These are phyloP conservation scores for Corella eumyota DNA, from an alignment of 23 tunicate species.

Conservation along the genomic window DNA sequence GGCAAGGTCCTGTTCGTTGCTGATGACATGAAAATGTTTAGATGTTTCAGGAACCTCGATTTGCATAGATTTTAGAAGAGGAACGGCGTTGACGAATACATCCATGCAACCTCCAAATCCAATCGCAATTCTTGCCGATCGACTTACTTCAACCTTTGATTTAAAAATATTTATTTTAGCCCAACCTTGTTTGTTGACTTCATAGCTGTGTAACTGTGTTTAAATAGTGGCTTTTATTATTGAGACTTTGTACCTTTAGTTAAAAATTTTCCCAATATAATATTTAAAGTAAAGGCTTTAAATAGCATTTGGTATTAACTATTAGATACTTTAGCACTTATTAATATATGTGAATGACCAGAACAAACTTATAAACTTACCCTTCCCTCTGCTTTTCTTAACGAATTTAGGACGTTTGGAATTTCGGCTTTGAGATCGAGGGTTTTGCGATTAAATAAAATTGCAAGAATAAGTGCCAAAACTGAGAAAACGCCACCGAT, in stretches of 20 bases:
- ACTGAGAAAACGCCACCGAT: slow-evolving; percentile 20
- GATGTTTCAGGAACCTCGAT: slow-evolving; percentile 24
- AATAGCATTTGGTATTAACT: too few species aligned
- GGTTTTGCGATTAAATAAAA: slow-evolving; percentile 3
- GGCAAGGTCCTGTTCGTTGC: slow-evolving; percentile 27
- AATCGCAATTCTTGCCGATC: slow-evolving; percentile 30
- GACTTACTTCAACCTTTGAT: slow-evolving; percentile 48
- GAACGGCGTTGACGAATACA: slow-evolving; percentile 72
- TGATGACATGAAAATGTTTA: slow-evolving; percentile 34
- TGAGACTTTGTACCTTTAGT: too few species aligned
- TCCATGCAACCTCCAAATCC: slow-evolving; percentile 97
- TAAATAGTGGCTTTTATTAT: too few species aligned
- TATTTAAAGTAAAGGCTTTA: too few species aligned
- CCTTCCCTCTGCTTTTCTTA: slow-evolving; percentile 54
- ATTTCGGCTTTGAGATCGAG: slow-evolving; percentile 25
- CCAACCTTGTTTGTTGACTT: too few species aligned
- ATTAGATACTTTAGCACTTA: too few species aligned
- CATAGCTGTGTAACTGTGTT: too few species aligned
- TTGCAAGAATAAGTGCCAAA: slow-evolving; percentile 13
- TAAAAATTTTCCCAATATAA: too few species aligned
- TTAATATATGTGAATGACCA: too few species aligned
- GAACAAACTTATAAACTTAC: too few species aligned
- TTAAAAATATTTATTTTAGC: too few species aligned
- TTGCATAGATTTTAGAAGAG: slow-evolving; percentile 28
- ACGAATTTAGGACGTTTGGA: slow-evolving; percentile 44